Conservation (phyloP, 2,113 vertebrate genomes). For the Mohoua ochrocephala region DNA sequence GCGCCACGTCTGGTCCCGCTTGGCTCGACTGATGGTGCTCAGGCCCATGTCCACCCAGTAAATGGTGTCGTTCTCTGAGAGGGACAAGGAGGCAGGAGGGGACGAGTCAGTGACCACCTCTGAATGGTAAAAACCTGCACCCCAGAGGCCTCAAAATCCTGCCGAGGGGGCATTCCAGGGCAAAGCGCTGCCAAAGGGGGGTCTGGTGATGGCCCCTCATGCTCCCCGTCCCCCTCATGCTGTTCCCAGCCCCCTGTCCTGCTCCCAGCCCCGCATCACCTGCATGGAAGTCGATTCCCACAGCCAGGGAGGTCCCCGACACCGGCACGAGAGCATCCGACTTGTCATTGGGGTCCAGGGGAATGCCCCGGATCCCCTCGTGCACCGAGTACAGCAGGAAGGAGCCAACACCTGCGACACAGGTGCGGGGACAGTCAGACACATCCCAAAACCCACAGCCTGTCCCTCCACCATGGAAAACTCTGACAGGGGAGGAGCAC, state of each 20-base stretch:
- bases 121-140: background rate
- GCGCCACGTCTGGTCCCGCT: constrained; percentile 94
- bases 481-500: background rate
- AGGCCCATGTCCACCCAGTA: constrained; percentile 98
- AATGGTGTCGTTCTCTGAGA: constrained; percentile 92
- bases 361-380: constrained; percentile 93
- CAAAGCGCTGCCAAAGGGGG: fast-evolving
- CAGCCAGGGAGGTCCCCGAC: constrained; percentile 91
- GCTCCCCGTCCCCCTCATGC: background rate
- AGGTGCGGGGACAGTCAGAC: background rate
- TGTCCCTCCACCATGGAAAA: background rate
- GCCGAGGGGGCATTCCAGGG: fast-evolving
- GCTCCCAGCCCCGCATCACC: constrained; percentile 66
- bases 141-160: fast-evolving
- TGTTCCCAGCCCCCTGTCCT: background rate
- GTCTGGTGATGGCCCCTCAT: fast-evolving
- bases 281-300: constrained; percentile 96
- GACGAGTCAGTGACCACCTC: fast-evolving
- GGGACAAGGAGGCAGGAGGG: background rate
- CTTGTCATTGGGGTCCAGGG: constrained; percentile 91
- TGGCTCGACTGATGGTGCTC: constrained; percentile 94
- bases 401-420: constrained; percentile 86
- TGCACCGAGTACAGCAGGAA: constrained; percentile 96
- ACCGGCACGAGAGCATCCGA: constrained; percentile 94
- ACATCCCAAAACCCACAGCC: background rate